Evolutionary conservation across 2,113 vertebrate genomes (phyloP).

Genomic region (Danio rerio): DNA sequence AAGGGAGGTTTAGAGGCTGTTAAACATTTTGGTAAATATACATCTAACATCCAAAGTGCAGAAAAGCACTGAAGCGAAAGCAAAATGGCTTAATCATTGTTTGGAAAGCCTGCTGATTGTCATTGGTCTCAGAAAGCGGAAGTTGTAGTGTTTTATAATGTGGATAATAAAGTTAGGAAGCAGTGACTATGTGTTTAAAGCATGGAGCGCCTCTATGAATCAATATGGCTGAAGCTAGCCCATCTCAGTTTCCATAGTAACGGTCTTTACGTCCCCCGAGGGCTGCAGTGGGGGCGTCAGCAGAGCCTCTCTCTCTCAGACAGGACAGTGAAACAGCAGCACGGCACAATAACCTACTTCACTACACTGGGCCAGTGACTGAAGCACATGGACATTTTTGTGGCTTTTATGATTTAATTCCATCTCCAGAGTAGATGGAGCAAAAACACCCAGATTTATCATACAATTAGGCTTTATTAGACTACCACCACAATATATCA

Average conservation of each 20-base stretch:
- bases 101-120: background rate
- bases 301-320: constrained; percentile 59
- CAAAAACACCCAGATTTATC: background rate
- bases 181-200: constrained; percentile 22
- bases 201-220: constrained; percentile 54
- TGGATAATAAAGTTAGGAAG: constrained; percentile 17
- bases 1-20: background rate
- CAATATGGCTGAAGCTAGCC: constrained; percentile 56
- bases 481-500: too few relatives aligned
- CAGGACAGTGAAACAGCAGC: constrained; percentile 60
- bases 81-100: background rate
- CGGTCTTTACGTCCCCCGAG: constrained; percentile 44
- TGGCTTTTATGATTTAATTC: constrained; percentile 9
- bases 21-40: background rate
- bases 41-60: background rate
- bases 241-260: constrained; percentile 74
- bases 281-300: constrained; percentile 44
- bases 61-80: background rate
- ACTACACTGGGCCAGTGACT: background rate
- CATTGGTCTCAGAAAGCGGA: background rate
- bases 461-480: too few relatives aligned
- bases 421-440: background rate
- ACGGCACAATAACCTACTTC: constrained; percentile 79
- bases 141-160: background rate
- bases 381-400: background rate